Percentiles rank a stretch among this genome's conserved stretches.
Conservation (phyloP, 2,888 invertebrate species). For the Pteria penguin region DNA sequence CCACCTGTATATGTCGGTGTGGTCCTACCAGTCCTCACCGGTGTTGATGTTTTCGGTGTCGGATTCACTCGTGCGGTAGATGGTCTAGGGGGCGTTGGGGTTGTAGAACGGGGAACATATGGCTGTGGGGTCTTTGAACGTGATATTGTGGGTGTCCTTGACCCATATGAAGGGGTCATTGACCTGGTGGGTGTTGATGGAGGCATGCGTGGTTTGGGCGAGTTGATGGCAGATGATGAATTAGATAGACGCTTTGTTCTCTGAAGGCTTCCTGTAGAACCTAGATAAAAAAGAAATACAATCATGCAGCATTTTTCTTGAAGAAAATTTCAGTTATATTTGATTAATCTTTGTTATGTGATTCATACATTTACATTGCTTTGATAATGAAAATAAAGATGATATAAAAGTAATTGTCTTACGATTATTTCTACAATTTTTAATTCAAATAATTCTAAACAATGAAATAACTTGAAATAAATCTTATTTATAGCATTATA, state of each 20-base stretch:
- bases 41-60: conserved; percentile 67
- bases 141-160: conserved; percentile 32
- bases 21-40: conserved; percentile 55
- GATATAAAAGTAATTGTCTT: too few relatives aligned
- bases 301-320: too few relatives aligned
- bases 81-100: conserved; percentile 62
- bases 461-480: too few relatives aligned
- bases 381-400: too few relatives aligned
- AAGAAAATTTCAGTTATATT: too few relatives aligned
- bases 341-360: too few relatives aligned
- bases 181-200: conserved; percentile 46
- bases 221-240: conserved; percentile 67
- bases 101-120: conserved; percentile 62
- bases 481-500: too few relatives aligned
- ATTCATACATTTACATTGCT: too few relatives aligned
- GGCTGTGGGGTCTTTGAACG: conserved; percentile 44
- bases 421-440: too few relatives aligned
- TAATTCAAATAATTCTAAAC: too few relatives aligned
- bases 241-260: conserved; percentile 69
- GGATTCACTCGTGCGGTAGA: conserved; percentile 51
- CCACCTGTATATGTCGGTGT: conserved; percentile 48
- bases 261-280: conserved; percentile 71
- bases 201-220: conserved; percentile 53
- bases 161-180: conserved; percentile 29
- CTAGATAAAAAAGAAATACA: conserved; percentile 45